Base-by-base conservation (phyloP, 2,888 invertebrate species). In the Tetheella fluctuosa region DNA sequence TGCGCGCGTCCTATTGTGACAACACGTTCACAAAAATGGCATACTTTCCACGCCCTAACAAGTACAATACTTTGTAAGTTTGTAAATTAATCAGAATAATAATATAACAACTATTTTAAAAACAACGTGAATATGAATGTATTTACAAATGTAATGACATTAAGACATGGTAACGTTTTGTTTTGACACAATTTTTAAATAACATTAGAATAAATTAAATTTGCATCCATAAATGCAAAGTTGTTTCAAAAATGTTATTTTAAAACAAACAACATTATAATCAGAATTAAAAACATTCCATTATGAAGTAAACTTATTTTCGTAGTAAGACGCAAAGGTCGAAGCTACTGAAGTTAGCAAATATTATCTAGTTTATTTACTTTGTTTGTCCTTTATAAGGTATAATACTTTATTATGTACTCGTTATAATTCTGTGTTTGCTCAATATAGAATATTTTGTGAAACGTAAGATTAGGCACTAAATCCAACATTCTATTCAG, bases 231-330 rank as follows among this genome's bases (percentile, higher is more conserved):
- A 48, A 48, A 48, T 48, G 48, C 48, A 48, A 10, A 20, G 20
- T 48, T 48, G 17, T 20, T 20, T 48, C 48, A 48, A 20, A n/a
- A n/a, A 48, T 48, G 15, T 48, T n/a, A 48, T 48, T 48, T 48
- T 7, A 48, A 48, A 20, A n/a, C 15, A 15, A 12, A 15, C 15
- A 17, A 15, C 42, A 42, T 48, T 20, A 48, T 48, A 48, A 48
- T 20, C 48, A 48, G 48, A 48, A 20, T 48, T 8, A 17, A 48
- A 48, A 48, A 48, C 48, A 48, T n/a, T 48, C 13, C 17, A 10
- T n/a, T n/a, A 20, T 2, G 10, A 17, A 39, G 1, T 0, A 39
- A 6, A 17, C 6, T 8, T 7, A 17, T 42, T 8, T 34, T 2
- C 7, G 7, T 30, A 28, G 7, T 10, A 30, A 30, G 8, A 7